Evolutionary conservation across 1,140 invertebrate species (phyloP), one percentile per base, ranked within the genome.

Genomic region (Propsilocerus akamusi): DNA sequence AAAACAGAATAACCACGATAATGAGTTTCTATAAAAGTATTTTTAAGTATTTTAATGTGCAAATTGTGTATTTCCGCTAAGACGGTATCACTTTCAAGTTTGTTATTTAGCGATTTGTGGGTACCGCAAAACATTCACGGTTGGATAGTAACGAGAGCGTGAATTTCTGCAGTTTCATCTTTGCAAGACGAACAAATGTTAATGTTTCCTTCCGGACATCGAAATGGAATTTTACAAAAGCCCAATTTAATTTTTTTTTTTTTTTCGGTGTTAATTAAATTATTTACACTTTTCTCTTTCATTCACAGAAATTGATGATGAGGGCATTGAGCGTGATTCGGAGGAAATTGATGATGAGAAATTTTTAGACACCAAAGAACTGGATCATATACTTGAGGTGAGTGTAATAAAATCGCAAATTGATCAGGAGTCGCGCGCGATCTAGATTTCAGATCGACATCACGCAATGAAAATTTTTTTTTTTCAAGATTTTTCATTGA

Each of bases 251-350:
- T 25, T 25, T 25, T 11, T 25, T 8, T 25, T 17, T 6, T 47
- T 14, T 41, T 12, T 41, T 41, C 3, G n/a, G 20, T 14, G 8
- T 3, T 3, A 47, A 47, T 17, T 47, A 12, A 25, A 47, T 47
- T 24, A 12, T 17, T 25, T 25, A 25, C 24, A 5, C 25, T 46
- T 46, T 48, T 49, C 12, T 17, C 14, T 48, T 46, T 46, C 26
- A 26, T 8, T 51, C 53, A 46, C 68, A 48, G 85, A 88, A 68
- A 83, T 81, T 0, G 86, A 89, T 55, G 87, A 92, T 64, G 87
- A 92, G 67, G 87, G 87, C 37, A 91, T 92, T 56, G 88, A 91
- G 67, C 70, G 85, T 54, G 87, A 91, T 67, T 83, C 86, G 2
- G 83, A 83, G 49, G 84, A 87, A 25, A 71, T 75, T 50, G 80